These are phyloP conservation scores for Cynaeus angustus DNA, from an alignment of 2,888 invertebrate species.

Conservation along the genomic window DNA sequence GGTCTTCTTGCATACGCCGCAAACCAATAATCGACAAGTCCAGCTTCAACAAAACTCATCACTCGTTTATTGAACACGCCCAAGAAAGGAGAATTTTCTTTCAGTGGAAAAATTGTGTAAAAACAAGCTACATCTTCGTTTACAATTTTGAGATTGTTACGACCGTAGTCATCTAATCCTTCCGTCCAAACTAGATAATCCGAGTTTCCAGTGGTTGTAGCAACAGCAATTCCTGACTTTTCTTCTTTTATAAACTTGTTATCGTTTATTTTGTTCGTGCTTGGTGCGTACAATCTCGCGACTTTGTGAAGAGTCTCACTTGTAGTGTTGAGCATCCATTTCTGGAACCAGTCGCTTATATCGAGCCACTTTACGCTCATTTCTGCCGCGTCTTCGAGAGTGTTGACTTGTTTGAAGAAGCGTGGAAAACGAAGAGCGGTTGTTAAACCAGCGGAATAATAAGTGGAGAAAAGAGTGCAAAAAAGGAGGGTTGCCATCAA, in stretches of 20 bases:
- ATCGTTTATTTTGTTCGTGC: slow-evolving; percentile 1
- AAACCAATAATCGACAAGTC: slow-evolving; percentile 55
- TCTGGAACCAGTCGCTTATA: slow-evolving; percentile 43
- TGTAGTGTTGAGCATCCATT: slow-evolving; percentile 48
- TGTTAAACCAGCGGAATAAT: slow-evolving; percentile 56
- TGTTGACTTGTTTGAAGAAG: slow-evolving; percentile 52
- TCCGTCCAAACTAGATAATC: slow-evolving; percentile 31
- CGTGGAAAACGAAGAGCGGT: slow-evolving; percentile 53
- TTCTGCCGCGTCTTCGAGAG: slow-evolving; percentile 54
- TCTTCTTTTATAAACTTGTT: slow-evolving; percentile 7
- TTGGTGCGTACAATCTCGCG: slow-evolving; percentile 2
- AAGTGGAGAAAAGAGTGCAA: slow-evolving; percentile 51
- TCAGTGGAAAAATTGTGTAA: slow-evolving; percentile 52
- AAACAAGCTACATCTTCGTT: slow-evolving; percentile 22
- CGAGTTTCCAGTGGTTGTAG: not conserved
- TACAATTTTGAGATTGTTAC: slow-evolving; percentile 22
- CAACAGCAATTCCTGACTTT: slow-evolving; percentile 10
- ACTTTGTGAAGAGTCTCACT: slow-evolving; percentile 18
- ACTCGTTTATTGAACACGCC: slow-evolving; percentile 52
- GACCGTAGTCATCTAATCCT: slow-evolving; percentile 12
- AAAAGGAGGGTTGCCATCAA: slow-evolving; percentile 48
- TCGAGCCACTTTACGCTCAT: slow-evolving; percentile 53
- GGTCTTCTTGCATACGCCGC: slow-evolving; percentile 23
- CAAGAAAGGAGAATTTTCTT: slow-evolving; percentile 55
- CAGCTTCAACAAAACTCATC: slow-evolving; percentile 50